Evolutionary conservation across 2,113 vertebrate genomes (phyloP).

Genomic region (Martes martes): DNA sequence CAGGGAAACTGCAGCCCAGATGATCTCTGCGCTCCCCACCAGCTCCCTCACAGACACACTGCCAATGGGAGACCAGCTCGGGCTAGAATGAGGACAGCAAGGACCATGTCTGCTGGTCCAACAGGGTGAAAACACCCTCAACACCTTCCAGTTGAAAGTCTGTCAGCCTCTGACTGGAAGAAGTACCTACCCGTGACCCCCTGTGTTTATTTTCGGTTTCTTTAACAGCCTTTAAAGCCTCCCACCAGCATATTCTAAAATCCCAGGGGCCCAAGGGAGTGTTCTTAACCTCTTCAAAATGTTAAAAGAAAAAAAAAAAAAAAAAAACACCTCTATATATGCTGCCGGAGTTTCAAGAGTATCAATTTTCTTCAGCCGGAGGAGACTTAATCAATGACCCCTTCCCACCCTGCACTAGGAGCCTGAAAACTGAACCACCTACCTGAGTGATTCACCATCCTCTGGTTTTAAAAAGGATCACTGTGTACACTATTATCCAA

Average conservation of each 20-base stretch:
- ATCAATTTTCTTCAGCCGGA: conserved; percentile 14
- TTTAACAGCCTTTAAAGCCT: background rate
- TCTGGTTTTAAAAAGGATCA: background rate
- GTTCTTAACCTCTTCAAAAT: background rate
- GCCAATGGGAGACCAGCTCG: background rate
- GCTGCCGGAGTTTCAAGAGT: background rate
- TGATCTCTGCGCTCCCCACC: background rate
- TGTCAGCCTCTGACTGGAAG: background rate
- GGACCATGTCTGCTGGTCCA: background rate
- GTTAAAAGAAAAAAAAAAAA: background rate
- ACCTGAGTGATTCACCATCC: background rate
- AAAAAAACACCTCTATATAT: background rate
- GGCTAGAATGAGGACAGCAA: background rate
- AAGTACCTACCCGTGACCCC: background rate
- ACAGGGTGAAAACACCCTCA: background rate
- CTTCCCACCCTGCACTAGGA: background rate
- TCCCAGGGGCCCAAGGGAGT: background rate
- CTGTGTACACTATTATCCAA: background rate
- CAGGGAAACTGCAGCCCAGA: background rate
- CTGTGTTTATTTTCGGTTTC: background rate
- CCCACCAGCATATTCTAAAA: background rate
- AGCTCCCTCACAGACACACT: background rate
- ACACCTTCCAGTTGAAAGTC: background rate
- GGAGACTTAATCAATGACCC: background rate
- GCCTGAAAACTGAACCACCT: background rate